Evolutionary conservation across 2,888 invertebrate genomes (phyloP), one percentile per base, ranked within the genome.

Genomic region (Stenodera caucasica): DNA sequence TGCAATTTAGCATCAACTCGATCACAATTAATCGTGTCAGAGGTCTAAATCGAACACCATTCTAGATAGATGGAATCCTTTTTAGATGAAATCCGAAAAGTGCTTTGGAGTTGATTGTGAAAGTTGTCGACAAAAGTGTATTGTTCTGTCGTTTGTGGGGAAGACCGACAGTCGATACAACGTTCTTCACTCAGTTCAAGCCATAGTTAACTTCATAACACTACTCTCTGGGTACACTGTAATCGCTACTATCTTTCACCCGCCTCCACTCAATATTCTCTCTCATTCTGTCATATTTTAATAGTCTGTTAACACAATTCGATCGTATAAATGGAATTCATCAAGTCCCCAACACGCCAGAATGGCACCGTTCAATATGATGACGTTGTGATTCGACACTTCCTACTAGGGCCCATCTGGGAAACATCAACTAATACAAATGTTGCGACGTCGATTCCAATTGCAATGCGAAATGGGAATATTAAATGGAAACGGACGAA

Each of bases 121-220:
- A 72, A 73, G 70, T 74, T 75, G 74, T 72, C 72, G 72, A 72
- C 75, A 76, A 75, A 78, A 79, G 78, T 79, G 78, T 78, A 77
- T 79, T 78, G 78, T 78, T 76, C 78, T 79, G 79, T 79, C 69
- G 72, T 70, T 71, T 77, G 61, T 74, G 73, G 65, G 60, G 67
- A 68, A 66, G 67, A 66, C 67, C 71, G 67, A 63, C 64, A 56
- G 63, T 65, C 65, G 67, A 70, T 72, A 77, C 77, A 77, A 62
- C 71, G 75, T 77, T 77, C 74, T 73, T 76, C 75, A 77, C 77
- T 78, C 76, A 75, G 66, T 68, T 63, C 66, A 57, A 64, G 69
- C 72, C 73, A 65, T 69, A 71, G 58, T 64, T 62, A 61, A 66
- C 68, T 66, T 66, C 68, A 67, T 69, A 69, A 70, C 67, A 70